A percentile compares a stretch with the other conserved stretches of the same genome.
These are phyloP conservation scores for Periophthalmodon schlosseri DNA, from an alignment of 2,113 vertebrate species.

Conservation along the genomic window DNA sequence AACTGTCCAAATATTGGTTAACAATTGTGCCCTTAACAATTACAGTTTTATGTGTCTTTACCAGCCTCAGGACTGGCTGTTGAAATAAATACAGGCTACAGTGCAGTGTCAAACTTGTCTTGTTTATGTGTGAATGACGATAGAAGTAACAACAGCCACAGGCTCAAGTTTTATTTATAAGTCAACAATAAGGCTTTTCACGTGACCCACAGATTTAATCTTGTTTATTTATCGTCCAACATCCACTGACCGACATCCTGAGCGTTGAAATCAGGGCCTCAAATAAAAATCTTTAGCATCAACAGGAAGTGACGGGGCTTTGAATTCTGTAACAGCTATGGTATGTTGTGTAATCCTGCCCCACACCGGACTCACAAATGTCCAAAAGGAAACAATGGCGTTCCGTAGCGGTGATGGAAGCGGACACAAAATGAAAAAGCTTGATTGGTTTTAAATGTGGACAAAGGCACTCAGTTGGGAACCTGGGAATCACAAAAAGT, in stretches of 20 bases:
- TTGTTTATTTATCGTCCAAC: slow-evolving; percentile 6
- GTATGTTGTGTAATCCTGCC: slow-evolving; percentile 59
- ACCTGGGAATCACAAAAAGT: slow-evolving; percentile 35
- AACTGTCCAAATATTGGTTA: neutral
- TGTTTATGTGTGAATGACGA: slow-evolving; percentile 11
- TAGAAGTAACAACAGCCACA: neutral
- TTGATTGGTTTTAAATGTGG: slow-evolving; percentile 43
- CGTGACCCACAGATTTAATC: neutral
- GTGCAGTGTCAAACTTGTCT: slow-evolving; percentile 5
- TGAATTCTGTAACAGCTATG: slow-evolving; percentile 47
- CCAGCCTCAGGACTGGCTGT: neutral
- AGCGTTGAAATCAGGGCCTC: neutral
- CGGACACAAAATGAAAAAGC: neutral
- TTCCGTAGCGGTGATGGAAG: slow-evolving; percentile 25
- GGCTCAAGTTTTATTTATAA: neutral
- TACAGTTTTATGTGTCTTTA: too few relatives aligned
- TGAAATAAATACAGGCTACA: neutral
- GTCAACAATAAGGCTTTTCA: neutral
- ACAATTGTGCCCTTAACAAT: neutral
- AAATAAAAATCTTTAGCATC: slow-evolving; percentile 41
- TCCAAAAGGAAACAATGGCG: slow-evolving; percentile 44
- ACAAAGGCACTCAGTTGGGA: slow-evolving; percentile 30
- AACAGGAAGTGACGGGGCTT: slow-evolving; percentile 60
- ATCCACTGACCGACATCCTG: neutral
- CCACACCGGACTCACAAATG: slow-evolving; percentile 40